Evolutionary conservation across 2,797 vertebrate genomes (phyloP), one percentile per base, ranked within the genome.

Genomic region (Phaenicophaeus curvirostris): DNA sequence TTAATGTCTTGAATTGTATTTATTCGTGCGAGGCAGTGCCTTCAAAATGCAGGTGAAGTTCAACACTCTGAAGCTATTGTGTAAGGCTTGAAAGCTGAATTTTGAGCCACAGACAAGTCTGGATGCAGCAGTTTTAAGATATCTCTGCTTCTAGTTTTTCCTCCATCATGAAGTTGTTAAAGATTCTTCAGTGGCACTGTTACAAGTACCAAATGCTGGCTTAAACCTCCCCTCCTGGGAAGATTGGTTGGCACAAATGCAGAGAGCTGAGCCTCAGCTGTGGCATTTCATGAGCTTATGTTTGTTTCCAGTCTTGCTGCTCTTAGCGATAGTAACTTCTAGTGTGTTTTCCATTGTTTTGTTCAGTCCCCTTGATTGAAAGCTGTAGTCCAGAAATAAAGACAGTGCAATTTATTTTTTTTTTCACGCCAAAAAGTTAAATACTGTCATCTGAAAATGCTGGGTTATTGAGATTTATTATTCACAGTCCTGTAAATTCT

Each of bases 41-140:
- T 66, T 66, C 21, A 31, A 39, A 73, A 21, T 1, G 9, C 0
- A 0, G 14, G 6, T 11, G 20, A n/a, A 7, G 20, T 54, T 55
- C 24, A 42, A 24, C 6, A 1, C n/a, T n/a, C 20, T 18, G 3
- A 19, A 75, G 30, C n/a, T 53, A 1, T 31, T 24, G 28, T 9
- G 12, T 10, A 9, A 25, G 54, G 44, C 41, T 59, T 33, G 30
- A 15, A 78, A 65, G 57, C 23, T 9, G 10, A 7, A 10, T 15
- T 11, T 25, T 48, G 7, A 41, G 7, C 30, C 18, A 13, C 33
- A 61, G 27, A 6, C 6, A 11, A 12, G 27, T 35, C 53, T 31
- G 44, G 13, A 10, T 68, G 62, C 35, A 41, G 16, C 33, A 68
- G 3, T n/a, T 58, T 13, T 5, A 24, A 57, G 33, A 5, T 28